Percentiles rank a stretch among this genome's conserved stretches.
These are phyloP conservation scores for Ophion slaviceki DNA, from an alignment of 2,888 invertebrate species.

Conservation along the genomic window DNA sequence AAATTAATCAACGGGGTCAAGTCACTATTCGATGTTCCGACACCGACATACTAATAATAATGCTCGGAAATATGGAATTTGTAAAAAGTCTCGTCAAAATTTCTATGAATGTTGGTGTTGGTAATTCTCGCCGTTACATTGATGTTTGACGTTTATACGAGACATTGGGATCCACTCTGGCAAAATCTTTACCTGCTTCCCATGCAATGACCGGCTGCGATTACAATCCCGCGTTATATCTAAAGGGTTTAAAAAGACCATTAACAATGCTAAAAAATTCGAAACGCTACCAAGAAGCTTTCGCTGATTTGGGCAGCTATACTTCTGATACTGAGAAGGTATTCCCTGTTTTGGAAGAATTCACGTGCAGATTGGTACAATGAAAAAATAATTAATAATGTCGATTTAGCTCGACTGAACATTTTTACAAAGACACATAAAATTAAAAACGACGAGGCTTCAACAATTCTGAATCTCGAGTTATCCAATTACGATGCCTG, in stretches of 20 bases:
- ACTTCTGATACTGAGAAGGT: constrained; percentile 13
- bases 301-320: constrained; percentile 18
- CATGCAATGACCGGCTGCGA: constrained; percentile 55
- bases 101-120: constrained; percentile 47
- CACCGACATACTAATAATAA: constrained; percentile 30
- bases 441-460: background rate
- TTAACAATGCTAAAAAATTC: constrained; percentile 11
- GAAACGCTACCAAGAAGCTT: constrained; percentile 6
- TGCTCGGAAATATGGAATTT: constrained; percentile 36
- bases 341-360: constrained; percentile 26
- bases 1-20: constrained; percentile 45
- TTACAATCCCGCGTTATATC: constrained; percentile 56
- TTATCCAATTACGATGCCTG: constrained; percentile 23
- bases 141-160: constrained; percentile 42
- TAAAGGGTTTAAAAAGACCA: constrained; percentile 39
- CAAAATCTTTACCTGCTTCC: constrained; percentile 38
- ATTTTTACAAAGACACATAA: background rate
- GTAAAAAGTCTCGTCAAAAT: constrained; percentile 25
- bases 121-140: constrained; percentile 52
- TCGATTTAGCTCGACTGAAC: constrained; percentile 10
- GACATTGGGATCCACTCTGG: constrained; percentile 25
- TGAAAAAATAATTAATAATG: constrained; percentile 26
- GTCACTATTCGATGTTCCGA: constrained; percentile 41
- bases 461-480: background rate
- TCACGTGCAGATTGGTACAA: constrained; percentile 17